Evolutionary conservation across 2,888 invertebrate genomes (phyloP), one percentile per base, ranked within the genome.

Genomic region (Pyrocoelia pectoralis): DNA sequence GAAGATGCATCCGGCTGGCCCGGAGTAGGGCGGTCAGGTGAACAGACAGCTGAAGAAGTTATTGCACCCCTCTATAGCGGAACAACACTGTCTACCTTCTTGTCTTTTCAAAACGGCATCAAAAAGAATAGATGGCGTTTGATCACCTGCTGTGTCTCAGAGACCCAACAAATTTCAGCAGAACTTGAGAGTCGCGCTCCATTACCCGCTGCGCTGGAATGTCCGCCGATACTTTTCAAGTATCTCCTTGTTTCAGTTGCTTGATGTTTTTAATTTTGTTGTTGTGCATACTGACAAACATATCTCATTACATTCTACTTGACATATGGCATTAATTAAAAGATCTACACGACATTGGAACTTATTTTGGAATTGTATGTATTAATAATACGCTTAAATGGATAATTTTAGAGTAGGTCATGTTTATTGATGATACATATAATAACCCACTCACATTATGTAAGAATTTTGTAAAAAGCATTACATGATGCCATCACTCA

Each of bases 81-180:
- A 69, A 69, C 68, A 72, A 70, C 71, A 69, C 66, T 68, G 68
- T 71, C 70, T 68, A 69, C 73, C 70, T 72, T 71, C 70, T 66
- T 70, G 70, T 72, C 70, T 71, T 72, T 72, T 70, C 68, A 69
- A 70, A 69, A 68, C 65, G 61, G 68, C 67, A 68, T 65, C 70
- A 67, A 69, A 71, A 72, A 72, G 72, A 72, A 71, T 73, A 70
- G 73, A 69, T 71, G 70, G 69, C 70, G 70, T 72, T 72, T 64
- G 72, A 65, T 70, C 69, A 65, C 74, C 73, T 67, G 72, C 70
- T 66, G 72, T 10, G 72, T 46, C 56, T 56, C 61, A 66, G 61
- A 69, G 71, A 68, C 67, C 71, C 75, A 69, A 75, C 73, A 73
- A 74, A 75, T 75, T 75, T 75, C 74, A 69, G 75, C 74, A 72